Evolutionary conservation across 2,113 vertebrate genomes (phyloP).

Genomic region (Aegotheles bennettii): DNA sequence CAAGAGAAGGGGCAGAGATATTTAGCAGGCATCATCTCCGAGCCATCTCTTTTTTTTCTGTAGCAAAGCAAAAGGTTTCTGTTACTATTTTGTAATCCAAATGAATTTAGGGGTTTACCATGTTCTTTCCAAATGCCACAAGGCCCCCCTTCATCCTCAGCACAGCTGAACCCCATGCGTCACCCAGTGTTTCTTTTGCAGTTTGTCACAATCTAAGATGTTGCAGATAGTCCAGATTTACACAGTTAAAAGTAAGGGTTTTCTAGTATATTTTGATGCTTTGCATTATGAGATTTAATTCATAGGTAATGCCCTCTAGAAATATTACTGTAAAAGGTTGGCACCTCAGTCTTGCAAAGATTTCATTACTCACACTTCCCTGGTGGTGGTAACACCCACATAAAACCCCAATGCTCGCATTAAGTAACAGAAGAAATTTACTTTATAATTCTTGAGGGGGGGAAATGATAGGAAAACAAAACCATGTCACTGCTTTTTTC

Average conservation of each 20-base stretch:
- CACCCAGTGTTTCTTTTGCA: background rate
- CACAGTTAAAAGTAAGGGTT: background rate
- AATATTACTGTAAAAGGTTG: conserved; percentile 63
- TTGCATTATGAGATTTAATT: background rate
- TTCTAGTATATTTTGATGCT: background rate
- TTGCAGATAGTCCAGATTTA: background rate
- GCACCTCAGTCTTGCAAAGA: conserved; percentile 29
- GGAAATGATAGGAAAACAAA: conserved; percentile 67
- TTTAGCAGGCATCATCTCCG: background rate
- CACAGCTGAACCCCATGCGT: background rate
- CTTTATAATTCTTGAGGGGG: conserved; percentile 45
- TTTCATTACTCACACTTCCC: conserved; percentile 62
- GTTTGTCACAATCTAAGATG: background rate
- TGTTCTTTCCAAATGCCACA: conserved; percentile 19
- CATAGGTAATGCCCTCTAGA: conserved; percentile 9
- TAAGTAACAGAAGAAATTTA: conserved; percentile 57
- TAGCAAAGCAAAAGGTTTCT: conserved; percentile 21
- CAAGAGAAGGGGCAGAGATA: background rate
- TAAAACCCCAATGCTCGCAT: conserved; percentile 54
- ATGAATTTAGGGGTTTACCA: conserved; percentile 25
- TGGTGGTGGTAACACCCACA: conserved; percentile 55
- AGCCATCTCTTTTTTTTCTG: background rate
- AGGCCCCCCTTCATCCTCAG: background rate
- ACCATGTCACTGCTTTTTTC: conserved; percentile 4
- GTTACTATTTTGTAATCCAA: conserved; percentile 12